A percentile compares a stretch with the other conserved stretches of the same genome.
These are phyloP conservation scores for Polydrusus cervinus DNA, from an alignment of 2,888 invertebrate genomes.

Conservation along the genomic window DNA sequence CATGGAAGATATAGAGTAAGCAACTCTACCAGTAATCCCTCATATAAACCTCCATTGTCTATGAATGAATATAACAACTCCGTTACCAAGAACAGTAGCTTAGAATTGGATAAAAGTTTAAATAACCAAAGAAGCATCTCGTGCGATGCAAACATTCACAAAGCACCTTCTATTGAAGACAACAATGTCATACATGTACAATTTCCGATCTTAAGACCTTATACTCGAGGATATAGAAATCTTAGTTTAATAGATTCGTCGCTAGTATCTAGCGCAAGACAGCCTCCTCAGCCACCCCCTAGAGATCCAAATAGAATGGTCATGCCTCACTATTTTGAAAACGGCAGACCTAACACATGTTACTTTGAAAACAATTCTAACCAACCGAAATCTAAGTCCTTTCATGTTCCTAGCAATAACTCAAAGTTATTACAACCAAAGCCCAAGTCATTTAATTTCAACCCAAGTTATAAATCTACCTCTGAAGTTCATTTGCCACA, in stretches of 20 bases:
- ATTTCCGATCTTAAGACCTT: slow-evolving; percentile 65
- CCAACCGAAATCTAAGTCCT: slow-evolving; percentile 59
- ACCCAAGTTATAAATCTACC: slow-evolving; percentile 65
- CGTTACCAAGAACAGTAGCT: slow-evolving; percentile 51
- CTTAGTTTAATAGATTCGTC: slow-evolving; percentile 64
- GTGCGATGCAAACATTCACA: slow-evolving; percentile 68
- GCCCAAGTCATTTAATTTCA: slow-evolving; percentile 61
- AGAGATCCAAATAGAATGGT: slow-evolving; percentile 80
- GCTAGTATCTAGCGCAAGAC: slow-evolving; percentile 57
- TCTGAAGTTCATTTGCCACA: slow-evolving; percentile 69
- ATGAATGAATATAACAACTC: slow-evolving; percentile 65
- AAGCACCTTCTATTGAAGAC: slow-evolving; percentile 62
- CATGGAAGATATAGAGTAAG: slow-evolving; percentile 63
- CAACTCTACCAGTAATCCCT: slow-evolving; percentile 64
- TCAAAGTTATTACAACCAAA: slow-evolving; percentile 68
- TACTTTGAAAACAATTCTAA: slow-evolving; percentile 71
- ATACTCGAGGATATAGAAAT: slow-evolving; percentile 61
- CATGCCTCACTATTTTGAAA: slow-evolving; percentile 68
- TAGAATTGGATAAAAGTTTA: slow-evolving; percentile 52
- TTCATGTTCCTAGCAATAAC: slow-evolving; percentile 57
- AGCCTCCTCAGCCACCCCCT: slow-evolving; percentile 84
- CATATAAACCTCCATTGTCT: slow-evolving; percentile 64
- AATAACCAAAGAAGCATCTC: slow-evolving; percentile 66
- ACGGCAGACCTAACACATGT: slow-evolving; percentile 72
- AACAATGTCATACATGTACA: slow-evolving; percentile 64